Conservation (phyloP, 1,140 invertebrate species). For the Aphaenogaster rudis region DNA sequence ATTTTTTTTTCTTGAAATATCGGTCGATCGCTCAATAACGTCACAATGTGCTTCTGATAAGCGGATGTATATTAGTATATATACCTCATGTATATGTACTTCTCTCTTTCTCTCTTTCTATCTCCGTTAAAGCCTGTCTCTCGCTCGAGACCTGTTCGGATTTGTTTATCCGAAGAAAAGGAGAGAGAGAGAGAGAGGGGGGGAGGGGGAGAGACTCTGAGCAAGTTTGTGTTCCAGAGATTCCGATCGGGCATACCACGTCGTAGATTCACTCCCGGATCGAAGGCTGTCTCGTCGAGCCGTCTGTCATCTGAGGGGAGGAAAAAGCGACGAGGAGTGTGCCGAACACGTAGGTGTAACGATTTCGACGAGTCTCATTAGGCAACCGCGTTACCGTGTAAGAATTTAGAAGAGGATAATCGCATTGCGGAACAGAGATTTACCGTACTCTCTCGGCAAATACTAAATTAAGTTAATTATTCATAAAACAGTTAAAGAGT, state of each 20-base stretch:
- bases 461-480: constrained; percentile 81
- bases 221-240: constrained; percentile 47
- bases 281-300: constrained; percentile 47
- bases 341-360: constrained; percentile 19
- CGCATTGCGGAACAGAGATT: constrained; percentile 76
- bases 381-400: constrained; percentile 14
- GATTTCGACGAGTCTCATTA: constrained; percentile 47
- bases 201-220: neutral
- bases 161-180: constrained; percentile 2
- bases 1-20: constrained; percentile 9
- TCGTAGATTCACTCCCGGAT: constrained; percentile 58
- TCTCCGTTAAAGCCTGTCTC: neutral
- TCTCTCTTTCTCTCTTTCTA: neutral
- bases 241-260: constrained; percentile 47
- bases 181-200: neutral
- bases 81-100: neutral
- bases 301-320: constrained; percentile 47
- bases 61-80: neutral
- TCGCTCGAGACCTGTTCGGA: neutral
- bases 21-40: constrained; percentile 20
- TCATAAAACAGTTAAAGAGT: constrained; percentile 81
- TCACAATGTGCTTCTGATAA: constrained; percentile 15
- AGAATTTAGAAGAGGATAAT: constrained; percentile 33
- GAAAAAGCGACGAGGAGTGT: constrained; percentile 18
- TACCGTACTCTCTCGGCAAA: neutral